Percentiles rank a stretch among this genome's conserved stretches.
phyloP scores from a whole-genome alignment of 2,113 vertebrate species.

The Hippolais icterina region DNA sequence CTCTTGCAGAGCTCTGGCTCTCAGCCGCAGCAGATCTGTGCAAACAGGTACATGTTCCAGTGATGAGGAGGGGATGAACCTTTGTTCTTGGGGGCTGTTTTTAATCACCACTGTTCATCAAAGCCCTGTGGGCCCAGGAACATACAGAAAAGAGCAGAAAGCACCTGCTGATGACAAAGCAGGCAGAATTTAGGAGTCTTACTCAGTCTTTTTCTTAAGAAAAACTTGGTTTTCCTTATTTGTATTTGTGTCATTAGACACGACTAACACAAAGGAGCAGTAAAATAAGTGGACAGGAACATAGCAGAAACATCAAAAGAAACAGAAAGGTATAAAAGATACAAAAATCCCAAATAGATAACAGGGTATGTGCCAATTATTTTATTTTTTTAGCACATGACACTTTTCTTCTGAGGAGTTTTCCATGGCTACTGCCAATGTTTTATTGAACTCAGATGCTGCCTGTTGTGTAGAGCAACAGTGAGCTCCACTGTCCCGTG shows the following conservation, averaged over 20 bases:
- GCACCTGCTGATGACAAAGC: not conserved
- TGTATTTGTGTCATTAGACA: not conserved
- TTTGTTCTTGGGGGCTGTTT: not conserved
- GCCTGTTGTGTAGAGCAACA: not conserved
- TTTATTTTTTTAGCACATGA: not conserved
- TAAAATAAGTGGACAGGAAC: fast-evolving
- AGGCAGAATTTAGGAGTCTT: not conserved
- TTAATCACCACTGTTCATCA: not conserved
- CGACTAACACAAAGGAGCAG: not conserved
- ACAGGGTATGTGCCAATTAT: not conserved
- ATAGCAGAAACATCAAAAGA: not conserved
- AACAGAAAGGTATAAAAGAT: not conserved
- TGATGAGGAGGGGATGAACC: not conserved
- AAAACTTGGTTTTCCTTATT: not conserved
- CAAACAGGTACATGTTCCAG: not conserved
- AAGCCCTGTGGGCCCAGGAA: not conserved
- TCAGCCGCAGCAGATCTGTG: not conserved
- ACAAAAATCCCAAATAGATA: not conserved
- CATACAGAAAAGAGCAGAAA: not conserved
- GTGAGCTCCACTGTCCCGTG: not conserved
- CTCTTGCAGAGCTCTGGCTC: not conserved
- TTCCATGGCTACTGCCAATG: not conserved
- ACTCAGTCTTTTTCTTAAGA: not conserved
- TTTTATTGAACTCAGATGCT: not conserved
- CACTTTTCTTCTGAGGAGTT: not conserved